Base-by-base conservation (phyloP, 1,140 invertebrate genomes). In the Magallana angulata region DNA sequence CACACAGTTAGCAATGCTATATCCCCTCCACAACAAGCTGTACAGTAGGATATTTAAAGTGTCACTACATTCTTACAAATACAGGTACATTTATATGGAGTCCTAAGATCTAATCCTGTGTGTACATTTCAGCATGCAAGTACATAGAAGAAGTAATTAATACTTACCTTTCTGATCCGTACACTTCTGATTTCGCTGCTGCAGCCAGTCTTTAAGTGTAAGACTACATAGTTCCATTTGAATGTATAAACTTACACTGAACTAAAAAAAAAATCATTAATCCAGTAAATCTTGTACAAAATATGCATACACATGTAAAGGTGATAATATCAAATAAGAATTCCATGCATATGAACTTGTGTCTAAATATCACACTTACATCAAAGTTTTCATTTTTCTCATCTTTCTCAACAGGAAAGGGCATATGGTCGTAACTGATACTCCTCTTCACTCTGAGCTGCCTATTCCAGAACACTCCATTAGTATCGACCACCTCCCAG, bases 171-270 rank as follows among this genome's bases (percentile, higher is more conserved):
- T 57, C 48, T 87, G 84, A 57, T 30, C 14, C n/a, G 80, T 30
- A 83, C 90, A 88, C 76, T 84, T 58, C 6, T 48, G 16, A 58
- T 96, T 96, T 85, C 97, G 95, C 68, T 96, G 94, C 62, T 96
- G 95, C 36, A 98, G 89, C 97, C 97, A 97, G 36, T 97, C 95
- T 83, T 96, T 96, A 30, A 98, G 94, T 2, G 97, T 97, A 90
- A 96, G 95, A 89, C 97, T 96, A 93, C 97, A 97, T 48, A 97
- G 95, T 60, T 97, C 96, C 97, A 98, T 98, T 94, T 98, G 97
- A 89, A 98, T 97, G 92, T 96, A 98, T 6, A 98, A 86, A n/a
- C 93, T 57, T 16, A 96, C 90, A 84, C 87, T 90, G 14, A 88
- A 89, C 91, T 93, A 87, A 80, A 90, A 86, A 14, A 80, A 89